Conservation (phyloP, 2,797 vertebrate genomes). For the Naso thynnoides region DNA sequence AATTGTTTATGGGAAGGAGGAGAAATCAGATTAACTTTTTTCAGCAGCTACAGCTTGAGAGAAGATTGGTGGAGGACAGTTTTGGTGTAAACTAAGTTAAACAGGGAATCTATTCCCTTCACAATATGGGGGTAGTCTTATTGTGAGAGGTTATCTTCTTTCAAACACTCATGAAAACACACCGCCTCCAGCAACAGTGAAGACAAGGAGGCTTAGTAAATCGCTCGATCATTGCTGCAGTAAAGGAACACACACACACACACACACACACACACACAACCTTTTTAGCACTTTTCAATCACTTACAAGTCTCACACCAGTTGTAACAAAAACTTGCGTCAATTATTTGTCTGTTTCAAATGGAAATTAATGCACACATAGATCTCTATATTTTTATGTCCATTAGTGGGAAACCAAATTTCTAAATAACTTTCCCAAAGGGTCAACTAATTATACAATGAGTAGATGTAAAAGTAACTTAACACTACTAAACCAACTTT, state of each 20-base stretch:
- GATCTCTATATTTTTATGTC: too few species aligned
- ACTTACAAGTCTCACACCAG: too few species aligned
- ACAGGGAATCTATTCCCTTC: background rate
- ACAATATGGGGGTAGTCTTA: conserved; percentile 9
- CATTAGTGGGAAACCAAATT: too few species aligned
- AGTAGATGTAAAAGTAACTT: too few species aligned
- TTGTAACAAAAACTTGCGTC: too few species aligned
- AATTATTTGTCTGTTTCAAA: too few species aligned
- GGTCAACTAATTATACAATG: too few species aligned
- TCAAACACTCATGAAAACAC: conserved; percentile 28
- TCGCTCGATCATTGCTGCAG: conserved; percentile 1
- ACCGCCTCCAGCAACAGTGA: conserved; percentile 23
- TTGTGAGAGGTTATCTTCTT: background rate
- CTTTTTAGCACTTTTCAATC: background rate
- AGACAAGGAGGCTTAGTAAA: conserved; percentile 8
- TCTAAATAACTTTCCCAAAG: too few species aligned
- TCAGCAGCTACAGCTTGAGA: background rate
- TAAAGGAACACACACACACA: background rate
- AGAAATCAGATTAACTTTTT: conserved; percentile 40
- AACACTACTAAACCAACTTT: too few species aligned
- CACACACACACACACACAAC: background rate
- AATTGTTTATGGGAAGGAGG: conserved; percentile 20
- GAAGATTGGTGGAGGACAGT: conserved; percentile 4
- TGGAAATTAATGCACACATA: too few species aligned
- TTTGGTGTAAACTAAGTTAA: conserved; percentile 9